Evolutionary conservation across 2,797 vertebrate species (phyloP).

Genomic region (Rousettus madagascariensis): DNA sequence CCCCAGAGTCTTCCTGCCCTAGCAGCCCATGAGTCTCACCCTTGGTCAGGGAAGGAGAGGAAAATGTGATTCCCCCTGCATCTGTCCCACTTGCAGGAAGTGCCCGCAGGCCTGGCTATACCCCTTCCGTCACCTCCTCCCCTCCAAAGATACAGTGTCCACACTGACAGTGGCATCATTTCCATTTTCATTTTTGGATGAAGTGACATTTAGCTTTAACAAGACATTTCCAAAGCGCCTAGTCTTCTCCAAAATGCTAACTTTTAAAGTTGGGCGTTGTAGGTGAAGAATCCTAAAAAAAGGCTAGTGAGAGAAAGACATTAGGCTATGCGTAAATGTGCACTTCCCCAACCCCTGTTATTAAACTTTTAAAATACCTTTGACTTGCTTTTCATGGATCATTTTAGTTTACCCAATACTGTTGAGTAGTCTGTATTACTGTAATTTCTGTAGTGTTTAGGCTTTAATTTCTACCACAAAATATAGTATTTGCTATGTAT

Average conservation of each 20-base stretch:
- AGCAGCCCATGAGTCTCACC: background rate
- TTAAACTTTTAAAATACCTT: slow-evolving; percentile 15
- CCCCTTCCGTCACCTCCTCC: slow-evolving; percentile 52
- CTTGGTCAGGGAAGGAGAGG: background rate
- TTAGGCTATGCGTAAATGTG: slow-evolving; percentile 47
- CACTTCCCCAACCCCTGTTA: background rate
- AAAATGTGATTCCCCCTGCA: background rate
- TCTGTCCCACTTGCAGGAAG: background rate
- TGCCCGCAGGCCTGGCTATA: background rate
- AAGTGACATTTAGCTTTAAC: slow-evolving; percentile 86
- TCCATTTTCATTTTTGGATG: slow-evolving; percentile 75
- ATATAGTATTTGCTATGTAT: slow-evolving; percentile 66
- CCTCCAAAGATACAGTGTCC: slow-evolving; percentile 63
- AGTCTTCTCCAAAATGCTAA: slow-evolving; percentile 80
- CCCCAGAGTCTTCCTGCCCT: background rate
- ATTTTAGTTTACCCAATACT: background rate
- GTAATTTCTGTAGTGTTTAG: slow-evolving; percentile 41
- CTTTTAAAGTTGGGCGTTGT: slow-evolving; percentile 71
- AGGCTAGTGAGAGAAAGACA: slow-evolving; percentile 54
- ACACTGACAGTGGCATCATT: slow-evolving; percentile 63
- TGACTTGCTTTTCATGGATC: slow-evolving; percentile 47
- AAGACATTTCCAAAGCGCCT: slow-evolving; percentile 85
- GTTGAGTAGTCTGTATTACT: background rate
- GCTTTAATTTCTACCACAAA: slow-evolving; percentile 75
- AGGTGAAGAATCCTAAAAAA: slow-evolving; percentile 52